Base-by-base conservation (phyloP, 37 sponge, comb jelly and placozoan genomes). In the Petrosia ficiformis region DNA sequence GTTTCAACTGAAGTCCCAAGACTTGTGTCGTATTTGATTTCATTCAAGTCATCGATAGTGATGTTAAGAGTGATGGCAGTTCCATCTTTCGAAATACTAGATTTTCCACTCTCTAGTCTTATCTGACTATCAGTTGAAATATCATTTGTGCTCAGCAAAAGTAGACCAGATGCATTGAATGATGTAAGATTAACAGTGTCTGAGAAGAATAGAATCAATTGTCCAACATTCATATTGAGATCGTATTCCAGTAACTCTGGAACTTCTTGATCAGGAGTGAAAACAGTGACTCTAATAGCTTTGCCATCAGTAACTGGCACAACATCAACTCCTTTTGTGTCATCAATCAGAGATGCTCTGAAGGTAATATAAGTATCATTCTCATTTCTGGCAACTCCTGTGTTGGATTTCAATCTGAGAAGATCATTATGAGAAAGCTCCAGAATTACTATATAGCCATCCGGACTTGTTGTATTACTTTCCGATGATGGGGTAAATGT, bases 231-330 rank as follows among this genome's bases (percentile, higher is more conserved):
- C 81, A 92, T 70, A 57, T 95, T 84, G 80, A 95, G 54, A 29
- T 79, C 85, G 68, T 89, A 95, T 66, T 78, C 71, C 25, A 34
- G 29, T 26, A 95, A 86, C 32, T 52, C 37, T 42, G 96, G 96
- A 34, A 86, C 84, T 16, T 69, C 78, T 57, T 66, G 44, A 65
- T 95, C 96, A 11, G 90, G 78, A 22, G 79, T 84, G 37, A 89
- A 95, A 33, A 57, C 63, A 5, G 44, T 39, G 10, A 84, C 89
- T 28, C 28, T 43, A 0, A 87, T 43, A 8, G 86, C 92, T 39
- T 82, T 92, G 31, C 90, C 87, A 79, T 95, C 84, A 36, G 92
- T 92, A 43, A 95, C 89, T 39, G 96, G 96, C 3, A 84, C 88
- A 26, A 92, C 88, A 83, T 92, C 89, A 59, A 95, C 39, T 0